Percentiles rank a stretch among this genome's conserved stretches.
Evolutionary conservation across 2,888 invertebrate species (phyloP).

Genomic region (Eledona agricola): DNA sequence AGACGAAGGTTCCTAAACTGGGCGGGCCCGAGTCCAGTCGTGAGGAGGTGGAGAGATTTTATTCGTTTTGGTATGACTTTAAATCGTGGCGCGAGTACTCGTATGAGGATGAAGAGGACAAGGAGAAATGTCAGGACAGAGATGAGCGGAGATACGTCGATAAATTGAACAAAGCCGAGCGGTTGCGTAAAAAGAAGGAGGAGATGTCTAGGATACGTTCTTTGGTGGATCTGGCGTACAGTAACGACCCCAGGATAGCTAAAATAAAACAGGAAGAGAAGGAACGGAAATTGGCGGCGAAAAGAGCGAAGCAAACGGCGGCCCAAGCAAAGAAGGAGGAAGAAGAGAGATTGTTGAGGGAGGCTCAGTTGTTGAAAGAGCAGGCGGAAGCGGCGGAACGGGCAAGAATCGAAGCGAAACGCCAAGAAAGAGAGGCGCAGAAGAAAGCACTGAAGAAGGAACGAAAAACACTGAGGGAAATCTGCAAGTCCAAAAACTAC

Average conservation of each 20-base stretch:
- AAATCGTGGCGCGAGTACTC: conserved; percentile 99
- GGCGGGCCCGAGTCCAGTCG: conserved; percentile 78
- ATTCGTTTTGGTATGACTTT: conserved; percentile 98
- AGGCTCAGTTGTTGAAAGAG: conserved; percentile 78
- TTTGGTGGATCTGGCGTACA: conserved; percentile 93
- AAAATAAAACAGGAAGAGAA: conserved; percentile 94
- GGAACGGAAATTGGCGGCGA: conserved; percentile 87
- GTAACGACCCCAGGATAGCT: conserved; percentile 91
- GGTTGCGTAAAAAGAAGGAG: conserved; percentile 95
- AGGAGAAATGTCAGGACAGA: conserved; percentile 95
- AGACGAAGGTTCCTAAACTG: conserved; percentile 83
- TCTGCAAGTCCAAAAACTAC: conserved; percentile 84
- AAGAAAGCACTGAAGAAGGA: conserved; percentile 90
- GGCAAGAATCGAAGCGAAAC: conserved; percentile 80
- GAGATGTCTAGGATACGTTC: conserved; percentile 92
- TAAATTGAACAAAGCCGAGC: conserved; percentile 93
- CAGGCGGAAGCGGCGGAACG: conserved; percentile 83
- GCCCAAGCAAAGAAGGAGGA: conserved; percentile 84
- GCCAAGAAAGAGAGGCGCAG: conserved; percentile 84
- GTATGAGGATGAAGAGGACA: conserved; percentile 98
- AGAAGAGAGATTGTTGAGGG: conserved; percentile 78
- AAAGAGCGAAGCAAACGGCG: conserved; percentile 86
- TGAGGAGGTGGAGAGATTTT: conserved; percentile 91
- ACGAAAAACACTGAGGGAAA: conserved; percentile 79
- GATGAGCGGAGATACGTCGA: conserved; percentile 98